Base-by-base conservation (phyloP, 2,113 vertebrate species). In the Hippocampus zosterae region DNA sequence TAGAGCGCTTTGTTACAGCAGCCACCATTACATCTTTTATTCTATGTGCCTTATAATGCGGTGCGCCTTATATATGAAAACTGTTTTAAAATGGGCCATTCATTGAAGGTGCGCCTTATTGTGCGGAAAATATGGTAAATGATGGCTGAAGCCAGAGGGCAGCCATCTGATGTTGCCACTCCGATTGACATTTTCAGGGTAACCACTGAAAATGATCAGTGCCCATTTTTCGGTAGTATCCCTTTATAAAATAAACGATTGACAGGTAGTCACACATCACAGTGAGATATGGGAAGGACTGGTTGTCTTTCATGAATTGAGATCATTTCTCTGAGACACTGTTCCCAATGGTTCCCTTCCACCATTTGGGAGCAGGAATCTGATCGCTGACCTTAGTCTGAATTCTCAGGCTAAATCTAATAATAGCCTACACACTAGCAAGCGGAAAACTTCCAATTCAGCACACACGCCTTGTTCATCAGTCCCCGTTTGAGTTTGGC, bases 381-480 rank as follows among this genome's bases (percentile, higher is more conserved):
- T 86, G 78, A 88, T 79, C 80, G 82, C 86, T 91, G 90, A 91
- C 91, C 89, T 88, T 86, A 76, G 87, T 83, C 85, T 86, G 74
- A 79, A 88, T 92, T 92, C 91, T 92, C 91, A 92, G 87, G 89
- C 91, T 73, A 81, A 68, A 80, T 84, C 88, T 92, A 91, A 90
- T 85, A 90, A 92, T 92, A 92, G 84, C 65, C 50, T 79, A 88
- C 81, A 88, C 84, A 78, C 83, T 56, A 84, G 81, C n/a, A 33
- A 79, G 76, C 60, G 74, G 70, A 87, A 85, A 81, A 77, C 82
- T 88, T 82, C 83, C 73, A 84, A 83, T 77, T 82, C 82, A 85
- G 84, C 78, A 86, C 81, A 67, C 74, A 60, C 67, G 70, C 71
- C 62, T 78, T 16, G 64, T 59, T 71, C 56, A n/a, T 48, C 75